A percentile compares a stretch with the other conserved stretches of the same genome.
phyloP scores from a whole-genome alignment of 2,113 vertebrate genomes.

The Dinomys branickii region DNA sequence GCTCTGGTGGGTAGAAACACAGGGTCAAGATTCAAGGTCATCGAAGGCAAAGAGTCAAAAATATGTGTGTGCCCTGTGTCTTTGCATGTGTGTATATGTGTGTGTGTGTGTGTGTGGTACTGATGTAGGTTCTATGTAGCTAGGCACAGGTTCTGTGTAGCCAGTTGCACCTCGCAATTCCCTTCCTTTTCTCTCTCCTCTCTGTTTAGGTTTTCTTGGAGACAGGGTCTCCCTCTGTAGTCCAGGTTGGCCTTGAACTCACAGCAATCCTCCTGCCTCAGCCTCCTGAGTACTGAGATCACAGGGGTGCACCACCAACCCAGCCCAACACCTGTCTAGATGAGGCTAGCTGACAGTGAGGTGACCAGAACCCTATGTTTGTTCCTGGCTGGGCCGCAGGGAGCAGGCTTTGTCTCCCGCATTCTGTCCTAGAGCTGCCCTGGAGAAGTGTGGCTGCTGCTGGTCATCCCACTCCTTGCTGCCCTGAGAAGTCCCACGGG shows the following conservation, averaged over 20 bases:
- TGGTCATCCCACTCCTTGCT: not conserved
- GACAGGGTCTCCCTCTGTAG: no score
- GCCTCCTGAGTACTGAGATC: no score
- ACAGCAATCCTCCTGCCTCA: no score
- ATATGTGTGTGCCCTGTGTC: not conserved
- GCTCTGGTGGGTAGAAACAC: no score
- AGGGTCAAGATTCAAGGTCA: not conserved
- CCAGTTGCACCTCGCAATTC: not conserved
- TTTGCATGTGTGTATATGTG: no score
- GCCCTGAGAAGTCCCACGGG: no score
- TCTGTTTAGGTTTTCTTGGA: no score
- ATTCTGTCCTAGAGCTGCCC: not conserved
- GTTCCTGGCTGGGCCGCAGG: not conserved
- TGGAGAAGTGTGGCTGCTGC: not conserved
- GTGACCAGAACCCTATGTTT: no score
- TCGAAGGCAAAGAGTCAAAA: no score
- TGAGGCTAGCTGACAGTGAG: accelerated
- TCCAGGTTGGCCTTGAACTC: no score
- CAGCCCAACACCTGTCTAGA: not conserved
- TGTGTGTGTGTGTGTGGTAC: not conserved
- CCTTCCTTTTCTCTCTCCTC: not conserved
- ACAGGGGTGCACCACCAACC: no score
- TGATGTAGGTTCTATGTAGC: no score
- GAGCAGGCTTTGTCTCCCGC: not conserved
- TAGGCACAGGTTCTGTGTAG: accelerated